phyloP scores from a whole-genome alignment of 2,888 invertebrate genomes.

The Beris morrisii region DNA sequence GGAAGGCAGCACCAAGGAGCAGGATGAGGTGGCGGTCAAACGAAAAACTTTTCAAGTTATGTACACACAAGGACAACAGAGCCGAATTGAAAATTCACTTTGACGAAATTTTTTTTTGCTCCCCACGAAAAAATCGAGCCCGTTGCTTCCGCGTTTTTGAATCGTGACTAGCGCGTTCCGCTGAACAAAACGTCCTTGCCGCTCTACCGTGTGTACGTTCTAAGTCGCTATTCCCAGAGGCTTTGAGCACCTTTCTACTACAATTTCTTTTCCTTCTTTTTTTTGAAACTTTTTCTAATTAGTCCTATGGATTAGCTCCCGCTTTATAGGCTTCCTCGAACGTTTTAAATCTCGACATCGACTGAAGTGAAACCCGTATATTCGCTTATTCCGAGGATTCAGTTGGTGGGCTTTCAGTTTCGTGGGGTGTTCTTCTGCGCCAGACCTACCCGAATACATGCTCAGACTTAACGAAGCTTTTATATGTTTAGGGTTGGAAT shows the following conservation, averaged over 20 bases:
- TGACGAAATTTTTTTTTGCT: constrained; percentile 1
- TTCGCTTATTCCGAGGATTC: constrained; percentile 18
- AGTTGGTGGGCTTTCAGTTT: constrained; percentile 20
- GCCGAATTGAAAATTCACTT: constrained; percentile 15
- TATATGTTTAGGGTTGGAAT: background rate
- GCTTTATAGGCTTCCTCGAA: constrained; percentile 16
- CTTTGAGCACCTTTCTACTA: constrained; percentile 9
- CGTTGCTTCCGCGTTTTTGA: background rate
- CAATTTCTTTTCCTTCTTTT: constrained; percentile 20
- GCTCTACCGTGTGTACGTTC: too few species aligned
- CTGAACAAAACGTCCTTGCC: too few species aligned
- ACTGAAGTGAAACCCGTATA: constrained; percentile 31
- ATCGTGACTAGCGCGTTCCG: too few species aligned
- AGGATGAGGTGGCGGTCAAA: constrained; percentile 18
- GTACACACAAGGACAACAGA: constrained; percentile 28
- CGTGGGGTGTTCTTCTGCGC: constrained; percentile 13
- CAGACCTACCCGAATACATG: constrained; percentile 16
- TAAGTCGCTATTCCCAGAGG: too few species aligned
- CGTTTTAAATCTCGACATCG: constrained; percentile 38
- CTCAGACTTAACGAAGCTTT: constrained; percentile 16
- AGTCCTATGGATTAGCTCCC: constrained; percentile 8
- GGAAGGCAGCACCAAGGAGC: constrained; percentile 17
- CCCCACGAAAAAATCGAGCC: background rate
- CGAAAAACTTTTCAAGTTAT: constrained; percentile 25
- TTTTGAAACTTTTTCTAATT: constrained; percentile 20